A percentile compares a stretch with the other conserved stretches of the same genome.
Conservation (phyloP, 2,797 vertebrate genomes). For the Distichodus sexfasciatus region DNA sequence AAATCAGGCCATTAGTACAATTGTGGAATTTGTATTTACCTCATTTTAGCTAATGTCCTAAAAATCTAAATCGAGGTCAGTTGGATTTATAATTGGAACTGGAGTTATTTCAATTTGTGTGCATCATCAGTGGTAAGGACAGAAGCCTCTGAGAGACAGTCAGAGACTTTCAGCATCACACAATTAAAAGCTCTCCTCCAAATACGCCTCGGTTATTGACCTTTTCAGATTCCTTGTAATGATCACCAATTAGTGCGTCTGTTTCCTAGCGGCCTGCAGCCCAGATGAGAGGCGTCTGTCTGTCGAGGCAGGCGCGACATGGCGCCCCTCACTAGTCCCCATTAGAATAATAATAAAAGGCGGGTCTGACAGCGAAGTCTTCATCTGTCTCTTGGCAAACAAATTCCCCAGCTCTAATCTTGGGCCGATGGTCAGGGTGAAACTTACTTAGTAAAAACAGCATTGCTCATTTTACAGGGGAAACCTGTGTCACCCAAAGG, state of each 20-base stretch:
- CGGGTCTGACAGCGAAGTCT: neutral
- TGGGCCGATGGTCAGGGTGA: neutral
- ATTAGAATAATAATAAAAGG: constrained; percentile 4
- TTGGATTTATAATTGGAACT: too few relatives aligned
- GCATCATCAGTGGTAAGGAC: too few relatives aligned
- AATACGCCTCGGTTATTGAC: constrained; percentile 8
- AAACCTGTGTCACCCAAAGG: constrained; percentile 22
- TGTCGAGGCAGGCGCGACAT: constrained; percentile 14
- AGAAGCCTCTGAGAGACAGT: too few relatives aligned
- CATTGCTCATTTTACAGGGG: constrained; percentile 19
- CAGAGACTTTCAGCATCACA: neutral
- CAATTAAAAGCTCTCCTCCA: neutral
- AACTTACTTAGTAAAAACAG: constrained; percentile 39
- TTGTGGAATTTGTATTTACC: too few relatives aligned
- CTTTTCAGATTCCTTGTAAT: constrained; percentile 11
- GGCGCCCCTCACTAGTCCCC: constrained; percentile 4
- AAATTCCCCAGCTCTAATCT: neutral
- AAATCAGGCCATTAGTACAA: too few relatives aligned
- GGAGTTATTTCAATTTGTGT: too few relatives aligned
- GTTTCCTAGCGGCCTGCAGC: neutral
- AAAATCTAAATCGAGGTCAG: too few relatives aligned
- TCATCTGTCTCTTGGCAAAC: constrained; percentile 17
- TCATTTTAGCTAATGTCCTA: too few relatives aligned
- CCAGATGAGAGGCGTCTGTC: constrained; percentile 11
- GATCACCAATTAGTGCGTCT: constrained; percentile 7